Percentiles rank a stretch among this genome's conserved stretches.
Conservation (phyloP, 1,140 invertebrate genomes). For the Rhynchophorus ferrugineus region DNA sequence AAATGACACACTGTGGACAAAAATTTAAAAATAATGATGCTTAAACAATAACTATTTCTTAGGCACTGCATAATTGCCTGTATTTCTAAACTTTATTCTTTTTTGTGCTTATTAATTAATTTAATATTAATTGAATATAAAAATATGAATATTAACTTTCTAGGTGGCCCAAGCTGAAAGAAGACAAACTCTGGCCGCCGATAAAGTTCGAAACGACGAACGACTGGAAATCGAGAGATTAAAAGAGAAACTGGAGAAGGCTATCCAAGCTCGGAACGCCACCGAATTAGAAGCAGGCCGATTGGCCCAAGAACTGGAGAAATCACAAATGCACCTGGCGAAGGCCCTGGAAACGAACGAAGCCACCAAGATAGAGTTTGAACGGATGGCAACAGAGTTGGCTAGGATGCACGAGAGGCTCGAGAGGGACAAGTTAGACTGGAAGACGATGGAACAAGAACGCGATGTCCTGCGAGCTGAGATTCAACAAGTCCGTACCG, state of each 20-base stretch:
- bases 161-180: constrained; percentile 58
- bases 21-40: too few relatives aligned
- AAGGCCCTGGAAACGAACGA: constrained; percentile 77
- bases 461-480: constrained; percentile 61
- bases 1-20: too few relatives aligned
- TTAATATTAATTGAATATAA: too few relatives aligned
- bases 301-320: constrained; percentile 79
- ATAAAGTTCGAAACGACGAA: constrained; percentile 53
- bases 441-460: constrained; percentile 59
- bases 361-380: constrained; percentile 71
- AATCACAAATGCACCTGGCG: constrained; percentile 69
- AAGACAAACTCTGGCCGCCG: constrained; percentile 50
- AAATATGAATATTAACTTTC: not conserved
- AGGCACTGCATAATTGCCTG: too few relatives aligned
- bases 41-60: too few relatives aligned
- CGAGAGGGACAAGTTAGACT: constrained; percentile 59
- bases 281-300: constrained; percentile 78
- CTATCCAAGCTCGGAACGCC: constrained; percentile 66
- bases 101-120: too few relatives aligned
- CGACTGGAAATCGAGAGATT: constrained; percentile 70
- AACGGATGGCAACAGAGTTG: constrained; percentile 71
- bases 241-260: constrained; percentile 79
- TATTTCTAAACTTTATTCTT: too few relatives aligned
- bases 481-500: constrained; percentile 55
- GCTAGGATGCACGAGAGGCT: constrained; percentile 69